These are phyloP conservation scores for Clarias fuscus DNA, from an alignment of 2,797 vertebrate genomes.

Conservation along the genomic window DNA sequence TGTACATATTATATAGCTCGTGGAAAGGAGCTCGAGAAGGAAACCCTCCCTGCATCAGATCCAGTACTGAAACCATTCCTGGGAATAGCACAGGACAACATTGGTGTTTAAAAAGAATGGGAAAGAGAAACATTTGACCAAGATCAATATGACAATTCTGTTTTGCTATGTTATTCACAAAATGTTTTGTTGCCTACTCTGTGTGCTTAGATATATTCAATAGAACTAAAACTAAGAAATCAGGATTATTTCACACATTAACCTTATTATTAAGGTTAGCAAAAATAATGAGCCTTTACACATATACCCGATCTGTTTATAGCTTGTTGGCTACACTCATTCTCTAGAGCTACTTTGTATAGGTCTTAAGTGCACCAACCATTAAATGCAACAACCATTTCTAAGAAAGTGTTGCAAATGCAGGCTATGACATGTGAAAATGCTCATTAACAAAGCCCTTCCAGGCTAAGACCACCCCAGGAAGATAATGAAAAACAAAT, in stretches of 20 bases:
- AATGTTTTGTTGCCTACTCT: neutral
- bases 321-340: neutral
- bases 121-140: neutral
- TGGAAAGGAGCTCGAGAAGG: constrained; percentile 97
- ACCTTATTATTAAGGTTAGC: neutral
- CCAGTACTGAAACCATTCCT: constrained; percentile 99
- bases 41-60: constrained; percentile 98
- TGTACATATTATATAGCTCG: constrained; percentile 98
- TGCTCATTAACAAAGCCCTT: constrained; percentile 41
- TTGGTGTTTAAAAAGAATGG: neutral
- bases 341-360: neutral
- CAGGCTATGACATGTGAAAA: constrained; percentile 31
- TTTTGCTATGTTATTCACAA: neutral
- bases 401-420: constrained; percentile 22
- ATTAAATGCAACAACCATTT: neutral
- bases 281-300: constrained; percentile 4
- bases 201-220: neutral
- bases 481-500: constrained; percentile 50
- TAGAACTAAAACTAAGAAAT: neutral
- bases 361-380: constrained; percentile 13
- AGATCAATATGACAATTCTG: neutral
- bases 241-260: no score
- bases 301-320: neutral
- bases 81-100: constrained; percentile 22
- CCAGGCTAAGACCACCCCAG: constrained; percentile 26